Evolutionary conservation across 2,113 vertebrate species (phyloP), one percentile per base, ranked within the genome.

Genomic region (Maccullochella peelii): DNA sequence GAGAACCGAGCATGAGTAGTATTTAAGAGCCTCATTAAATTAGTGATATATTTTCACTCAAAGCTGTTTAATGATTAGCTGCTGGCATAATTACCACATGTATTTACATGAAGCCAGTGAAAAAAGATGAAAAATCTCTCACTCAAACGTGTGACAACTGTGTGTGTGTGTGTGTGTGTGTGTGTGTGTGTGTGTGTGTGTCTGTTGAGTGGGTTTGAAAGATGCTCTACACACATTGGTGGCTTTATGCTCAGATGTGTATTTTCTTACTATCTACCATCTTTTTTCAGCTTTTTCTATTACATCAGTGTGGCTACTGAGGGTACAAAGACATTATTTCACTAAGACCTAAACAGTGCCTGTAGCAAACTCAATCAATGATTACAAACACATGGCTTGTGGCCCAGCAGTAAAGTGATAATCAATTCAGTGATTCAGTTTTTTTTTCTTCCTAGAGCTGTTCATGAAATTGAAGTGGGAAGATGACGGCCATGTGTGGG

Each of bases 301-400:
- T 78, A 50, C 52, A 76, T 86, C 40, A 21, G 49, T 4, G 14
- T 25, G 0, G 62, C 65, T 66, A 52, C 61, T 33, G 79, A 75
- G 27, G 33, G 33, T 74, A 44, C 66, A 62, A 88, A 79, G 76
- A 81, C 49, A 25, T 84, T 77, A 76, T 58, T 79, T 85, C 65
- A 74, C 55, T 58, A 62, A 76, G 52, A 74, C 74, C 44, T 49
- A 61, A 83, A 72, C 76, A 54, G 49, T 27, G 55, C 57, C 73
- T 79, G 63, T 40, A 80, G 88, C 87, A 89, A 90, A 87, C 80
- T 79, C 66, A 74, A 77, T 87, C 80, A 84, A 55, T 86, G 62
- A 89, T 83, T 87, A 74, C 71, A 78, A 93, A 85, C 69, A 67
- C 78, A 82, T 62, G 82, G 69, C 73, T 83, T 44, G 52, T 40